Conservation (phyloP, 2,113 vertebrate species). For the Neotoma lepida region DNA sequence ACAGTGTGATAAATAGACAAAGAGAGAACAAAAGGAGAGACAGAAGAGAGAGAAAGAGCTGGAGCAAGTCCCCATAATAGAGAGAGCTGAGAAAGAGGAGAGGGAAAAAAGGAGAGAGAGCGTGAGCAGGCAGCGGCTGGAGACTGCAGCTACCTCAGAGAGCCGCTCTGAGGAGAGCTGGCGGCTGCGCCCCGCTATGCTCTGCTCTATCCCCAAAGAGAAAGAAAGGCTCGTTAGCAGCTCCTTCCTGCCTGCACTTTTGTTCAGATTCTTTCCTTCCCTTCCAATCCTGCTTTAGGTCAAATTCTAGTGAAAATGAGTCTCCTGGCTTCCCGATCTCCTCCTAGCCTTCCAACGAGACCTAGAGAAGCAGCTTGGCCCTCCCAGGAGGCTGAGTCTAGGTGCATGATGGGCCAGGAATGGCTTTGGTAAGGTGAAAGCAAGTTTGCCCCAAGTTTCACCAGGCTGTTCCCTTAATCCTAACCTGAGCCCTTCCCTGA, state of each 20-base stretch:
- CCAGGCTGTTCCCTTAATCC: background rate
- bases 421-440: background rate
- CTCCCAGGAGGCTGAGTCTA: background rate
- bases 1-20: conserved; percentile 99
- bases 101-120: conserved; percentile 78
- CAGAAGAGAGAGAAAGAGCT: conserved; percentile 92
- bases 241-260: conserved; percentile 85
- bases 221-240: conserved; percentile 88
- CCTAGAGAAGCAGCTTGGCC: conserved; percentile 55
- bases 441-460: background rate
- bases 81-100: conserved; percentile 89
- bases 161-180: conserved; percentile 75
- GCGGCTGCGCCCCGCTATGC: conserved; percentile 75
- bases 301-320: conserved; percentile 84
- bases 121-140: conserved; percentile 76
- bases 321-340: conserved; percentile 79
- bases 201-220: conserved; percentile 84
- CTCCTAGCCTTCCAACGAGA: conserved; percentile 64
- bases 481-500: background rate
- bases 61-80: conserved; percentile 91
- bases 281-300: conserved; percentile 84
- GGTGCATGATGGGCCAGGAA: background rate
- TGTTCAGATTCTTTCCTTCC: conserved; percentile 86
- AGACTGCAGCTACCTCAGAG: conserved; percentile 84
- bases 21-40: conserved; percentile 98